These are phyloP conservation scores for Limonius californicus DNA, from an alignment of 1,140 invertebrate species.

Conservation along the genomic window DNA sequence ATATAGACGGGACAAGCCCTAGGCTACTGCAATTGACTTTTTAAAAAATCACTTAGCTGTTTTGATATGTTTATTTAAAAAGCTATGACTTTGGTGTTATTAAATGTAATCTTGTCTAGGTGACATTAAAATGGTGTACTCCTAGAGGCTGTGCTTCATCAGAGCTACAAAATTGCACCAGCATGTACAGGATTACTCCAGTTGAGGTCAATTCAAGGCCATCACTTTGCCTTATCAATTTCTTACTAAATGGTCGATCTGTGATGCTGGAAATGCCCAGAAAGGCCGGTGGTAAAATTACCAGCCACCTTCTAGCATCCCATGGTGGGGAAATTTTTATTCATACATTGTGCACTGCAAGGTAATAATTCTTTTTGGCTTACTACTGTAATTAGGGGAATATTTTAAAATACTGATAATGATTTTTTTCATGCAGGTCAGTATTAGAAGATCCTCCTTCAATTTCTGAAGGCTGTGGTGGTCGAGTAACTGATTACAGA, in stretches of 20 bases:
- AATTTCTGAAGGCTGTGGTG: conserved; percentile 89
- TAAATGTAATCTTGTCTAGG: too few relatives aligned
- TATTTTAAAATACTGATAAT: too few relatives aligned
- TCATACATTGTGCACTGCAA: conserved; percentile 79
- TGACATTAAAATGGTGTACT: conserved; percentile 94
- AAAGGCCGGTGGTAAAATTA: conserved; percentile 81
- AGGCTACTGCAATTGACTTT: too few relatives aligned
- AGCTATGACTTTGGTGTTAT: too few relatives aligned
- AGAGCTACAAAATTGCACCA: conserved; percentile 75
- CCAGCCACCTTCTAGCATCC: conserved; percentile 88
- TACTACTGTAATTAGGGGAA: too few relatives aligned
- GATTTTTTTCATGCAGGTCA: too few relatives aligned
- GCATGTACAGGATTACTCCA: conserved; percentile 86
- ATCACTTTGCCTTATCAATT: conserved; percentile 94
- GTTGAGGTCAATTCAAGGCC: conserved; percentile 94
- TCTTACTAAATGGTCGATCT: conserved; percentile 86
- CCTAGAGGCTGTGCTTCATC: conserved; percentile 77
- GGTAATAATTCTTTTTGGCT: conserved; percentile 46
- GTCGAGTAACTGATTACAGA: conserved; percentile 90
- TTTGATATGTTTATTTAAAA: too few relatives aligned
- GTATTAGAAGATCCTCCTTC: conserved; percentile 93
- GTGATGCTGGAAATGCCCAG: conserved; percentile 93
- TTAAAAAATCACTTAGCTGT: too few relatives aligned
- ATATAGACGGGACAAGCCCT: too few relatives aligned
- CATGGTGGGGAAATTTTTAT: conserved; percentile 97